A percentile compares a stretch with the other conserved stretches of the same genome.
Conservation (phyloP, 2,888 invertebrate species). For the Epinotia ramella region DNA sequence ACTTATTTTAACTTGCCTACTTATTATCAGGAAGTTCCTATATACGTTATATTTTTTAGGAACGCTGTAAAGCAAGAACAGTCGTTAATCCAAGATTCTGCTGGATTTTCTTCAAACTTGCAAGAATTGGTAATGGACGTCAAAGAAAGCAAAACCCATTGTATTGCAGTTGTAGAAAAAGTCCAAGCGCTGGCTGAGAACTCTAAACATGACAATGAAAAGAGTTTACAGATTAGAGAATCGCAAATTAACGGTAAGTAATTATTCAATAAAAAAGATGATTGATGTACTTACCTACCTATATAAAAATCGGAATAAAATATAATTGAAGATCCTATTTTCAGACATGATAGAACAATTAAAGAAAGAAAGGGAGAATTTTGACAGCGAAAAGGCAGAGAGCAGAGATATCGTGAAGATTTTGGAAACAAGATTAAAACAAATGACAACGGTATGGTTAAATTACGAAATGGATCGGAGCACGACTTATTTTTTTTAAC, state of each 20-base stretch:
- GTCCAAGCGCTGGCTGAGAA: conserved; percentile 75
- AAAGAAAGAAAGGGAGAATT: conserved; percentile 83
- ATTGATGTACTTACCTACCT: not conserved
- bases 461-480: not conserved
- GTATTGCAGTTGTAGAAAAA: conserved; percentile 77
- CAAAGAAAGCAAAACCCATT: conserved; percentile 75
- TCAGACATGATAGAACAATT: conserved; percentile 84
- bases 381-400: conserved; percentile 84
- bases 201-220: conserved; percentile 76
- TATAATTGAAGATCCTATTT: conserved; percentile 47
- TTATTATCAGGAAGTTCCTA: not conserved
- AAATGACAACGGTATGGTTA: conserved; percentile 81
- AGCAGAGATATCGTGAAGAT: conserved; percentile 81
- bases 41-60: conserved; percentile 58
- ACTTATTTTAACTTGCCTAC: not conserved
- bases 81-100: conserved; percentile 78
- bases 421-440: conserved; percentile 84
- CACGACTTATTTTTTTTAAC: no score
- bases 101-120: conserved; percentile 80
- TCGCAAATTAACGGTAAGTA: conserved; percentile 84
- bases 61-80: conserved; percentile 83
- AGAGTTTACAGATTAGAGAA: conserved; percentile 82
- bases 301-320: not conserved
- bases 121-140: conserved; percentile 78
- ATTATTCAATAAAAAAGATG: not conserved